Evolutionary conservation across 2,113 vertebrate genomes (phyloP), one percentile per base, ranked within the genome.

Genomic region (Gopherus evgoodei): DNA sequence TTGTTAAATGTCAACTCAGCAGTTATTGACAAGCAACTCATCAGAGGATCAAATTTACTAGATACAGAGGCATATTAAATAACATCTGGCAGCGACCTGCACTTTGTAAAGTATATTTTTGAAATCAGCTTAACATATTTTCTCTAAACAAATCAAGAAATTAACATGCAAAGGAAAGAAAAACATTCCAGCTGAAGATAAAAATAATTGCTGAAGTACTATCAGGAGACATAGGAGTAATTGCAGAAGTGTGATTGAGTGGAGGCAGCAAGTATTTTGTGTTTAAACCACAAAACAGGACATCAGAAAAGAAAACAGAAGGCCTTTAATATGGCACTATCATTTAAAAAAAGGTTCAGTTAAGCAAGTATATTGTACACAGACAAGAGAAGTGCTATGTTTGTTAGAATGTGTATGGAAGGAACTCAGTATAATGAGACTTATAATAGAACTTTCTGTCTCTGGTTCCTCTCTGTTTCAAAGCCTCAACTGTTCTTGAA

Each of bases 401-500:
- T 97, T 97, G 93, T 90, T 94, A 95, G 92, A 94, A 91, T 83
- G 91, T 95, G 90, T 93, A 50, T 95, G 84, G 93, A 92, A 91
- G 93, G 94, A 95, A 90, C 92, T 54, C 96, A 92, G 87, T 92
- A 95, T 95, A 97, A 97, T 97, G 96, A 96, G 91, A 95, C 94
- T 94, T 87, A 96, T 81, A 97, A 95, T 96, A 93, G 96, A 76
- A 97, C 90, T 0, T 96, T 97, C 93, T 96, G 96, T 96, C 96
- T 93, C 86, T 90, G 80, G 44, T 90, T 95, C 79, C 1, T 22
- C 79, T 87, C 27, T 57, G 84, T 93, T 95, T 96, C 92, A 97
- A 97, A 96, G 94, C 92, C 75, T 91, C 86, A 95, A 94, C 97
- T 97, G 97, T 96, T 96, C 95, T 97, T 96, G 96, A 97, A 97